phyloP scores from a whole-genome alignment of 2,797 vertebrate genomes.

The Carduelis carduelis region DNA sequence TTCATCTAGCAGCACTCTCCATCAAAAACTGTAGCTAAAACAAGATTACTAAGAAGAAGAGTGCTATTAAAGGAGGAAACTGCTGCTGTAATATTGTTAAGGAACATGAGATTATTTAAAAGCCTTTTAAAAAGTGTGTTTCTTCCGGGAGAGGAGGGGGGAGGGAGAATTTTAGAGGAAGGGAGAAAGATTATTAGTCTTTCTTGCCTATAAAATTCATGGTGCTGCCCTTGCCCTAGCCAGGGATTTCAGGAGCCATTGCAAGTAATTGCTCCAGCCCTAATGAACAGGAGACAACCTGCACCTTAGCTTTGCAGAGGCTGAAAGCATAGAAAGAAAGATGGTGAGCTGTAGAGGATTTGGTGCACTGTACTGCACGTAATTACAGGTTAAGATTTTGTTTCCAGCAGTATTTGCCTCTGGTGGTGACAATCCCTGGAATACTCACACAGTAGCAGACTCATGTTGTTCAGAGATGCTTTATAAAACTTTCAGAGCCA shows the following conservation, averaged over 20 bases:
- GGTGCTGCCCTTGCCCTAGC: neutral
- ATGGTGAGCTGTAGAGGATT: neutral
- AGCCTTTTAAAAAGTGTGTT: conserved; percentile 50
- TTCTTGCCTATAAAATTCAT: conserved; percentile 29
- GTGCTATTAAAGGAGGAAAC: conserved; percentile 64
- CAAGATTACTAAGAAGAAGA: conserved; percentile 59
- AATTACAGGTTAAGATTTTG: neutral
- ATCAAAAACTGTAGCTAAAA: conserved; percentile 59
- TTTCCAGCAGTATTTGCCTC: neutral
- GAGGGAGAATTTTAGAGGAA: conserved; percentile 37
- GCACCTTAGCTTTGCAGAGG: neutral
- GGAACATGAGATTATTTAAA: conserved; percentile 62
- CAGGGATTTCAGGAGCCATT: neutral
- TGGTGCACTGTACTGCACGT: neutral
- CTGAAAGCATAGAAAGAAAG: neutral
- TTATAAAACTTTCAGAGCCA: neutral
- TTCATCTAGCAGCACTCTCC: conserved; percentile 15
- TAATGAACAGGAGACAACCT: neutral
- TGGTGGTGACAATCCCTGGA: neutral
- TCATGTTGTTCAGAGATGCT: neutral
- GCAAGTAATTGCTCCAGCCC: neutral
- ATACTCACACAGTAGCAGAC: neutral
- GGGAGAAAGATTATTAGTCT: neutral
- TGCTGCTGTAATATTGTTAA: conserved; percentile 59
- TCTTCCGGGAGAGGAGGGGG: conserved; percentile 34